Evolutionary conservation across 2,888 invertebrate species (phyloP).

Genomic region (Ophion ventricosus): DNA sequence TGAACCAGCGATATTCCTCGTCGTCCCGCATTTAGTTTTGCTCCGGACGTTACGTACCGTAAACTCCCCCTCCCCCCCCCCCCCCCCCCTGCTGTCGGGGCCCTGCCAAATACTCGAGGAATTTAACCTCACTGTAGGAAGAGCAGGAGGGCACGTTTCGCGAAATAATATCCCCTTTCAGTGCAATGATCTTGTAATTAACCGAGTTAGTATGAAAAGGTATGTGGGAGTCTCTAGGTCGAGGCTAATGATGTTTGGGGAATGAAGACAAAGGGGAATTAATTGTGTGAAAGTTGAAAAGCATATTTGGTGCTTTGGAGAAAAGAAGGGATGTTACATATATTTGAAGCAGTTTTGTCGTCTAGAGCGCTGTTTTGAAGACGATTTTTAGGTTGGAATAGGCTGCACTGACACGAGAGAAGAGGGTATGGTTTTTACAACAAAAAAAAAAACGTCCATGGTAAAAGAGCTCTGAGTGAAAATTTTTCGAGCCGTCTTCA

Average conservation of each 20-base stretch:
- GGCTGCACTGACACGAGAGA: no score
- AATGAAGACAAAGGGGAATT: neutral
- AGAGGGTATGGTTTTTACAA: no score
- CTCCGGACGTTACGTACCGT: neutral
- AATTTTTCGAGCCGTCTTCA: no score
- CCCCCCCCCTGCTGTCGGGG: neutral
- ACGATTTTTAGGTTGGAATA: no score
- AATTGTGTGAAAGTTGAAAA: neutral
- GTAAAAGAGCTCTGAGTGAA: no score
- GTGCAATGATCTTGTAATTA: constrained; percentile 29
- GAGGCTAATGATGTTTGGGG: neutral
- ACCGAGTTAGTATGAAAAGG: neutral
- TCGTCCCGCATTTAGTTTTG: constrained; percentile 55
- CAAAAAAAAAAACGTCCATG: no score
- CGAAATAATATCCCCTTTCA: constrained; percentile 10
- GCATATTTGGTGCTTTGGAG: neutral
- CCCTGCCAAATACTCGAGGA: constrained; percentile 24
- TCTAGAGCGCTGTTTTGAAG: no score
- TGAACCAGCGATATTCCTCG: neutral
- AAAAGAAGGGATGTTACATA: neutral
- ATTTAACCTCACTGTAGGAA: constrained; percentile 42
- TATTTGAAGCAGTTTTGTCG: no score
- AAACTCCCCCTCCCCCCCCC: no score
- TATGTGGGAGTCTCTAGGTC: neutral
- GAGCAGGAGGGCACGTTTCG: neutral